Conservation (phyloP, 2,113 vertebrate species). For the Coryphaenoides rupestris region DNA sequence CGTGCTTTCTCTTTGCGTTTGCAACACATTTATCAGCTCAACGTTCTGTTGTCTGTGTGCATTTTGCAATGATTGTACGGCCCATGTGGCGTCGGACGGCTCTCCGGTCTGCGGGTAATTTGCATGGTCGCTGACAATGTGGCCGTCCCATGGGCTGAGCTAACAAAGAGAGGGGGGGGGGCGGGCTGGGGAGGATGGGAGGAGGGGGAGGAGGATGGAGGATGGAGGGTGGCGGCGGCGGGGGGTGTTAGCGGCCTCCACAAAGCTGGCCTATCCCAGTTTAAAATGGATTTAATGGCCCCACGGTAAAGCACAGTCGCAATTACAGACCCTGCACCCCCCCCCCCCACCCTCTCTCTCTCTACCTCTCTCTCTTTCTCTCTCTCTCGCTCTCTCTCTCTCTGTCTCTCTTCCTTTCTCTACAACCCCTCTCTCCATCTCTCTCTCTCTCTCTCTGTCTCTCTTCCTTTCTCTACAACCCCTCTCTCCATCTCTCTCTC, state of each 20-base stretch:
- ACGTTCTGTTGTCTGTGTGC: background rate
- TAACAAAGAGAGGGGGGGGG: constrained; percentile 9
- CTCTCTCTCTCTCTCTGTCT: no score
- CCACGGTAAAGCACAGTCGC: constrained; percentile 17
- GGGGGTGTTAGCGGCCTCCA: background rate
- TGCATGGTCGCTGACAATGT: constrained; percentile 6
- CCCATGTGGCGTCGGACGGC: background rate
- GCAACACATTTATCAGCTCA: no score
- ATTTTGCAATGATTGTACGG: background rate
- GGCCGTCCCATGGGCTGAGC: background rate
- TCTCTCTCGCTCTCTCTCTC: background rate
- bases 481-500: background rate
- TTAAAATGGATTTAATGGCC: constrained; percentile 25
- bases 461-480: no score
- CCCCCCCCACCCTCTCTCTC: background rate
- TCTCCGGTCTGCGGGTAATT: background rate
- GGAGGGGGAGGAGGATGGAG: background rate
- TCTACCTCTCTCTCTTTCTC: background rate
- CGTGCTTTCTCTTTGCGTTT: no score
- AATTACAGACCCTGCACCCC: background rate
- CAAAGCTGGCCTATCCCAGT: constrained; percentile 12
- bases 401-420: no score
- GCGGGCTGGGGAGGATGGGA: background rate
- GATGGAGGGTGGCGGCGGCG: background rate
- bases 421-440: no score